Percentiles rank a stretch among this genome's conserved stretches.
Conservation (phyloP, 2,797 vertebrate genomes). For the Cuculus canorus region DNA sequence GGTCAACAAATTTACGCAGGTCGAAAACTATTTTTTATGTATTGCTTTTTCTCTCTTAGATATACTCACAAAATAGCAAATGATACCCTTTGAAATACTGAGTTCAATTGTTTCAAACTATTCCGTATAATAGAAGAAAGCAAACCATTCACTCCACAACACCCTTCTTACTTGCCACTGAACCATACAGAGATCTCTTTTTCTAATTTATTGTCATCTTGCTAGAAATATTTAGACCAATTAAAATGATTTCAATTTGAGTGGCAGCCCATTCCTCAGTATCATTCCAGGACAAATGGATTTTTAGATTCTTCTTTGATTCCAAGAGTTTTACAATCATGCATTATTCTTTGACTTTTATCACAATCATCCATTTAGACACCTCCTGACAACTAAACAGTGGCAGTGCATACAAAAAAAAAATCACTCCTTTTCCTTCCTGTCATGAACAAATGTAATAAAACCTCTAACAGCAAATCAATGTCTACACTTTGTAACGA, state of each 20-base stretch:
- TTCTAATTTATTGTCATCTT: not conserved
- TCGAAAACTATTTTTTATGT: not conserved
- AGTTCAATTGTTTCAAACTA: not conserved
- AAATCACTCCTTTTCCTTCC: not conserved
- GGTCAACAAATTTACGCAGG: not conserved
- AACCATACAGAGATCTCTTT: not conserved
- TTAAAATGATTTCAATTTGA: not conserved
- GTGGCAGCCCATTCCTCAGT: not conserved
- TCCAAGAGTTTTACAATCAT: not conserved
- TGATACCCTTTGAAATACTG: not conserved
- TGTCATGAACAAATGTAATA: not conserved
- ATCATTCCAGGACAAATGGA: not conserved
- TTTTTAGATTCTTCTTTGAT: not conserved
- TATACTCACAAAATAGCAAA: not conserved
- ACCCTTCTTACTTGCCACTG: not conserved
- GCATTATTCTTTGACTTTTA: not conserved
- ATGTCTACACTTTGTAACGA: not conserved
- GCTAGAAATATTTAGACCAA: not conserved
- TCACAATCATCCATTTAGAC: not conserved
- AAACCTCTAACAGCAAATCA: not conserved
- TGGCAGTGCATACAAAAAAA: not conserved
- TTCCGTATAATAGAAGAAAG: not conserved
- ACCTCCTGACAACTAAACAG: not conserved
- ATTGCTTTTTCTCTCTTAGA: not conserved
- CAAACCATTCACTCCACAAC: not conserved